Evolutionary conservation across 2,113 vertebrate genomes (phyloP), one percentile per base, ranked within the genome.

Genomic region (Atractosteus spatula): DNA sequence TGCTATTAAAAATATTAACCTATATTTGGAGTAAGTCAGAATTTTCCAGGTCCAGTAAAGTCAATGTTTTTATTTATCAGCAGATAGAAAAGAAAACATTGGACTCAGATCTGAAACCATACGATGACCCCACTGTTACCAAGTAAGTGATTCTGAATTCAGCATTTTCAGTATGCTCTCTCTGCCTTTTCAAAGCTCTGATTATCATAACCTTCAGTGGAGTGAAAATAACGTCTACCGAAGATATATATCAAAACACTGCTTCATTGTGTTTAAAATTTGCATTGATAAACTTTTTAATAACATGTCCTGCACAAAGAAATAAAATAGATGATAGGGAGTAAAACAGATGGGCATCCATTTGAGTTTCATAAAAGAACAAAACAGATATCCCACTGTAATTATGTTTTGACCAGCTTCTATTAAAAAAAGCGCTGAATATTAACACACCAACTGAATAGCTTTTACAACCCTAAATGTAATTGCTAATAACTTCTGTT

Each of bases 401-500:
- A 74, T 74, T 74, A 74, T 16, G 8, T 16, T 69, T 64, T 69
- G 51, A 63, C 66, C 67, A 5, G 59, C 47, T 41, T 69, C 69
- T 61, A 69, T 74, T 69, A 69, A 51, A 55, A 10, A 41, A 61
- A 74, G 41, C 16, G 44, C 7, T 64, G 73, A 69, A 74, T 74
- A 68, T 64, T 69, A 63, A 55, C 55, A 41, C 67, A 67, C 47
- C 59, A 56, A 47, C 13, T 69, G 44, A 74, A 69, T 69, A 59
- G 57, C 41, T 64, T 70, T 74, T 41, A 16, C 29, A 57, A 43
- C 41, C 66, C 64, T 44, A 63, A 70, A 74, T 70, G 73, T 62
- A 42, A 74, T 73, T 67, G 67, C 55, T 59, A 68, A 73, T 62
- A 62, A 68, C 61, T 63, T 69, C 67, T 74, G 67, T 74, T 74